These are phyloP conservation scores for Heliconius charithonia DNA, from an alignment of 2,888 invertebrate genomes.

Conservation along the genomic window DNA sequence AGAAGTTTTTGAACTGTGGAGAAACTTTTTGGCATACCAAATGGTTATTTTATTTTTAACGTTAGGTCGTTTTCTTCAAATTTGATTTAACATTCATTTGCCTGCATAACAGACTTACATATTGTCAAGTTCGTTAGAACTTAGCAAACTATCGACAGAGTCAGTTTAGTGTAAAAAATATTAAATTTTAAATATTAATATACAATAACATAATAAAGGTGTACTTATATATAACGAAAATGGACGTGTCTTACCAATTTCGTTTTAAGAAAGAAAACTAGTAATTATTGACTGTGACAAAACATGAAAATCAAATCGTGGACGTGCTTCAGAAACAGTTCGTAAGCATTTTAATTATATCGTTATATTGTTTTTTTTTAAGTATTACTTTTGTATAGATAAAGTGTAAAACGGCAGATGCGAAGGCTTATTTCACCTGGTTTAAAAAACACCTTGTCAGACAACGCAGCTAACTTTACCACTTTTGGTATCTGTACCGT, in stretches of 20 bases:
- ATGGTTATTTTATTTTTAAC: neutral
- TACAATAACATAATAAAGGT: neutral
- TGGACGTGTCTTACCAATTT: neutral
- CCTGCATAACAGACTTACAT: neutral
- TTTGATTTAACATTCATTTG: constrained; percentile 2
- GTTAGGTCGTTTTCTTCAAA: neutral
- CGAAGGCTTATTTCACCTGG: constrained; percentile 59
- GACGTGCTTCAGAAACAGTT: neutral
- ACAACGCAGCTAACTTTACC: constrained; percentile 52
- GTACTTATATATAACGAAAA: neutral
- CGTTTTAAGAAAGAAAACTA: neutral
- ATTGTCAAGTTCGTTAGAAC: neutral
- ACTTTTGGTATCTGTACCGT: constrained; percentile 62
- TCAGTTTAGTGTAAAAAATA: neutral
- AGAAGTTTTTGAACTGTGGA: neutral
- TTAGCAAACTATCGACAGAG: neutral
- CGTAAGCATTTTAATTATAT: constrained; percentile 11
- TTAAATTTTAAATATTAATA: neutral
- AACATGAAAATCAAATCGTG: constrained; percentile 5
- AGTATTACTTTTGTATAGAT: neutral
- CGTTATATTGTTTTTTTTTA: neutral
- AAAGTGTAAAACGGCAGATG: constrained; percentile 57
- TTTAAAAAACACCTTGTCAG: constrained; percentile 61
- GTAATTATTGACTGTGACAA: neutral
- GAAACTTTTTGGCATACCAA: constrained; percentile 5